phyloP scores from a whole-genome alignment of 2,113 vertebrate species.

The Microcebus murinus region DNA sequence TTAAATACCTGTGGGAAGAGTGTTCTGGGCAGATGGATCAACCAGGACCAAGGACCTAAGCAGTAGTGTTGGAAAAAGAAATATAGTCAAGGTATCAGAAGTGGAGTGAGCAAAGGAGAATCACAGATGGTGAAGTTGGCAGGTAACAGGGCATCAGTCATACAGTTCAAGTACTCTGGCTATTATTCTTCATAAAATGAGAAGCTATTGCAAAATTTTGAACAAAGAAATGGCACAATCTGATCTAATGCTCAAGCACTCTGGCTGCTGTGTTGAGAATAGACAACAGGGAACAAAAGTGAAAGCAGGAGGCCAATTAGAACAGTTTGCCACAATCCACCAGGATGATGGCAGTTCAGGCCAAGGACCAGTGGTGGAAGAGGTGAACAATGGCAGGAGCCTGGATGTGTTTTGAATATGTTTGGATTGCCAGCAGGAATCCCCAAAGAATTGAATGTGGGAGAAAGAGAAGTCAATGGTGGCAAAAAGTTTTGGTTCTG shows the following conservation, averaged over 20 bases:
- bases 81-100: accelerated
- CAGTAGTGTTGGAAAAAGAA: neutral
- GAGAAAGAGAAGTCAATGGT: neutral
- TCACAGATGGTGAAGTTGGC: accelerated
- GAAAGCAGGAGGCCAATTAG: accelerated
- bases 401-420: accelerated
- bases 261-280: neutral
- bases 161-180: too few species aligned
- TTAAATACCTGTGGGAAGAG: neutral
- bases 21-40: neutral
- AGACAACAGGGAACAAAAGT: accelerated
- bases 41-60: neutral
- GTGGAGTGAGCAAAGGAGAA: accelerated
- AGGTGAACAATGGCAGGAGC: accelerated
- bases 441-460: neutral
- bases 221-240: neutral
- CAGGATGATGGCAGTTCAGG: accelerated
- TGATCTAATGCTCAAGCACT: too few species aligned
- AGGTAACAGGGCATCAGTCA: accelerated
- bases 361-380: accelerated
- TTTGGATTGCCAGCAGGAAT: neutral
- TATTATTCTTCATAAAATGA: neutral
- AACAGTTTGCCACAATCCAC: accelerated
- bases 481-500: neutral
- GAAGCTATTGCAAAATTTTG: neutral